phyloP scores from a whole-genome alignment of 2,113 vertebrate species.

The Hiodon alosoides region DNA sequence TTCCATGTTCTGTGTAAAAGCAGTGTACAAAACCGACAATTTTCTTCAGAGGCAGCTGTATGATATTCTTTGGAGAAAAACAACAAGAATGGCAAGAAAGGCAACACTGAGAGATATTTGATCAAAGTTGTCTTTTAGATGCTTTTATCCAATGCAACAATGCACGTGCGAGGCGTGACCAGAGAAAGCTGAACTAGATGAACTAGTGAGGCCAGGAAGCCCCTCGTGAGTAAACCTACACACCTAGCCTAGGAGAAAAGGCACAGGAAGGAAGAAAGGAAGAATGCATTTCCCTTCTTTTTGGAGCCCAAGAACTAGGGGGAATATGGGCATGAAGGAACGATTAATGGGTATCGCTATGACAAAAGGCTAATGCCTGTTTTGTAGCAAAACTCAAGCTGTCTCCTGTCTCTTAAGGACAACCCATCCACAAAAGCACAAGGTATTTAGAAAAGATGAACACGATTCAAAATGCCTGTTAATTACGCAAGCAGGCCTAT shows the following conservation, averaged over 20 bases:
- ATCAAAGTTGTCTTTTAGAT: neutral
- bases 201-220: too few relatives aligned
- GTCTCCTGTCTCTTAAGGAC: neutral
- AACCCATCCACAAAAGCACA: neutral
- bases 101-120: neutral
- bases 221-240: too few relatives aligned
- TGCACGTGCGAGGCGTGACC: neutral
- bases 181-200: too few relatives aligned
- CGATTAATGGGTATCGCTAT: neutral
- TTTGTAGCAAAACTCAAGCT: too few relatives aligned
- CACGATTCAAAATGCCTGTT: too few relatives aligned
- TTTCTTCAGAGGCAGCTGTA: slow-evolving; percentile 6
- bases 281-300: neutral
- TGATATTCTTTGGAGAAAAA: slow-evolving; percentile 16
- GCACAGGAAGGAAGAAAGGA: neutral
- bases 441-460: neutral
- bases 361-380: neutral
- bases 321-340: neutral
- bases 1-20: neutral
- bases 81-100: neutral
- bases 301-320: neutral
- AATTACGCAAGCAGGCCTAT: too few relatives aligned
- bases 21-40: neutral
- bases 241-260: neutral
- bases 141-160: neutral